Conservation (phyloP, 2,113 vertebrate genomes). For the Tricholaema leucomelas region DNA sequence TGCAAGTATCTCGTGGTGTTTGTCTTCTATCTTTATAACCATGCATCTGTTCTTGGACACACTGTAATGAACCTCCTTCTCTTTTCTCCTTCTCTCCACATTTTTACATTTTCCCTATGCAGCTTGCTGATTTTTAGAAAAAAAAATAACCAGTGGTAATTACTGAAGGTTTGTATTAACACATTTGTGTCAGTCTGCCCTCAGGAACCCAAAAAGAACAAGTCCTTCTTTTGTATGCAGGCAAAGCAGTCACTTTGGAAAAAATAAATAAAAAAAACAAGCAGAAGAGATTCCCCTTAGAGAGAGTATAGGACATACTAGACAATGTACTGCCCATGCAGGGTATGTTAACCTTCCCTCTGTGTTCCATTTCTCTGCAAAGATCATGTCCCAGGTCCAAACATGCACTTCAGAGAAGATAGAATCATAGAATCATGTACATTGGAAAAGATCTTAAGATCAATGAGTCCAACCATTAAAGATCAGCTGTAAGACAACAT, state of each 20-base stretch:
- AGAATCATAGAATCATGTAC: neutral
- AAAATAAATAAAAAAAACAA: neutral
- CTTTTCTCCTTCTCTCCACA: neutral
- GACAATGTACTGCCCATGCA: neutral
- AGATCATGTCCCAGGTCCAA: neutral
- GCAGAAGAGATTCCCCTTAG: neutral
- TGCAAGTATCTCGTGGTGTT: neutral
- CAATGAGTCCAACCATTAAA: no score
- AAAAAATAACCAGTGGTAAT: neutral
- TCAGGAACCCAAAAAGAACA: neutral
- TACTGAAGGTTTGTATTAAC: neutral
- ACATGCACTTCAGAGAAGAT: neutral
- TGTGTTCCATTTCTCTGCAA: neutral
- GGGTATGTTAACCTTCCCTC: neutral
- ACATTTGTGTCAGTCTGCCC: neutral
- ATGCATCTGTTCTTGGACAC: neutral
- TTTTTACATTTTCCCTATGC: neutral
- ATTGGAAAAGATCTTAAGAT: no score
- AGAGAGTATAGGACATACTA: neutral
- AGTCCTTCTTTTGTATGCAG: neutral
- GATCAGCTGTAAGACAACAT: neutral
- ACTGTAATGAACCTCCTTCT: neutral
- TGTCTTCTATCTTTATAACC: neutral
- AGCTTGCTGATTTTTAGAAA: neutral
- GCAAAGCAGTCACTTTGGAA: neutral